Percentiles rank a stretch among this genome's conserved stretches.
phyloP scores from a whole-genome alignment of 2,888 invertebrate species.

The Conomelus anceps region DNA sequence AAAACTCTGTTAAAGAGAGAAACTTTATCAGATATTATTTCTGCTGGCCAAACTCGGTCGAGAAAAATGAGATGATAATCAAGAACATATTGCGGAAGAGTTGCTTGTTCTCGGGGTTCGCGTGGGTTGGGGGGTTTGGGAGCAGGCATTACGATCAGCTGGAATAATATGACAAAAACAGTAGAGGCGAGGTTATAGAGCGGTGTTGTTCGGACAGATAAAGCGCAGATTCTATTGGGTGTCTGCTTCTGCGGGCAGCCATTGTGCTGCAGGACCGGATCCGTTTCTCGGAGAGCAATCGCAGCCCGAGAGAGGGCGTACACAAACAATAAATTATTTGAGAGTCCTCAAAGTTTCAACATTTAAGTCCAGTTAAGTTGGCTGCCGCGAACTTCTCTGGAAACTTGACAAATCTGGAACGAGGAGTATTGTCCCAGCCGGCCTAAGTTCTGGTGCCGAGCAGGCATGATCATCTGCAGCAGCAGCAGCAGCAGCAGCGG shows the following conservation, averaged over 20 bases:
- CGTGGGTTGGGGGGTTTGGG: not conserved
- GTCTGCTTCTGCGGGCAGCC: not conserved
- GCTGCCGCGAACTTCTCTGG: slow-evolving; percentile 4
- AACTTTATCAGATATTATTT: not conserved
- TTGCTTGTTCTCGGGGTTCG: not conserved
- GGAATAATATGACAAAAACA: not conserved
- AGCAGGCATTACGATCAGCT: not conserved
- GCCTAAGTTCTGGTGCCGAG: not conserved
- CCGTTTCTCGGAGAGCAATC: not conserved
- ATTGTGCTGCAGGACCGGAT: not conserved
- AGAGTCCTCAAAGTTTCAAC: slow-evolving; percentile 14
- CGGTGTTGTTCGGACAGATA: not conserved
- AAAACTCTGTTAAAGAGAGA: not conserved
- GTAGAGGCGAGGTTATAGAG: not conserved
- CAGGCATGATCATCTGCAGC: no score
- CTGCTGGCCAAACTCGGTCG: not conserved
- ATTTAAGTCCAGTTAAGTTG: slow-evolving; percentile 14
- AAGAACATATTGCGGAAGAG: not conserved
- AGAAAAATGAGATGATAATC: not conserved
- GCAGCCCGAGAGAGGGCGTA: not conserved
- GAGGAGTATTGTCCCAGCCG: slow-evolving; percentile 6
- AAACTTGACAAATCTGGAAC: slow-evolving; percentile 14
- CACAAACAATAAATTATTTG: slow-evolving; percentile 12
- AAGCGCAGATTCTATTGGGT: not conserved
- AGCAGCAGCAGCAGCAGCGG: not conserved